A percentile compares a stretch with the other conserved stretches of the same genome.
Conservation (phyloP, 2,113 vertebrate species). For the Thermophis baileyi region DNA sequence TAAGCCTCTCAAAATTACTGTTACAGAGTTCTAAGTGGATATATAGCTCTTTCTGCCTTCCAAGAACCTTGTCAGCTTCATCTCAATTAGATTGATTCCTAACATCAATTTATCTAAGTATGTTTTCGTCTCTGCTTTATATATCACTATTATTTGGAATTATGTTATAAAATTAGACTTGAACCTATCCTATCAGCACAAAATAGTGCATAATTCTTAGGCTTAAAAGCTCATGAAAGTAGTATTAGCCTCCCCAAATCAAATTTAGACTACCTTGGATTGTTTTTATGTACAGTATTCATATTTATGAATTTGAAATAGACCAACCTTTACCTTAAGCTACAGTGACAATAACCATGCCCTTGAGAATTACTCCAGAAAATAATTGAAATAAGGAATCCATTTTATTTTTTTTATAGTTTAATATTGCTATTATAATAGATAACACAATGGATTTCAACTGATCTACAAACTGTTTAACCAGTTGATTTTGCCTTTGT, state of each 20-base stretch:
- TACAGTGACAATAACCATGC: slow-evolving; percentile 66
- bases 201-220: slow-evolving; percentile 53
- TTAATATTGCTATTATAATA: slow-evolving; percentile 43
- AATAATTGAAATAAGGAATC: slow-evolving; percentile 28
- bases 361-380: slow-evolving; percentile 56
- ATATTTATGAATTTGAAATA: slow-evolving; percentile 69
- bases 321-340: slow-evolving; percentile 48
- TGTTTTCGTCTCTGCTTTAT: slow-evolving; percentile 21
- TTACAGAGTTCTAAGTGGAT: not conserved
- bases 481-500: slow-evolving; percentile 37
- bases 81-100: not conserved
- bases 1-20: not conserved
- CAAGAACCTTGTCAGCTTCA: not conserved
- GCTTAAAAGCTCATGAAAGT: slow-evolving; percentile 69
- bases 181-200: slow-evolving; percentile 52
- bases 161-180: slow-evolving; percentile 36
- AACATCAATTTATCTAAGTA: not conserved
- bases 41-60: not conserved
- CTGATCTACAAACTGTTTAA: slow-evolving; percentile 39
- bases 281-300: slow-evolving; percentile 58
- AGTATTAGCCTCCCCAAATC: slow-evolving; percentile 66
- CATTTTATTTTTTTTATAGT: slow-evolving; percentile 26
- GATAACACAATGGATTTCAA: slow-evolving; percentile 41
- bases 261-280: slow-evolving; percentile 39
- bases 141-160: slow-evolving; percentile 13